Percentiles rank a stretch among this genome's conserved stretches.
These are phyloP conservation scores for Triops longicaudatus DNA, from an alignment of 1,140 invertebrate genomes.

Conservation along the genomic window DNA sequence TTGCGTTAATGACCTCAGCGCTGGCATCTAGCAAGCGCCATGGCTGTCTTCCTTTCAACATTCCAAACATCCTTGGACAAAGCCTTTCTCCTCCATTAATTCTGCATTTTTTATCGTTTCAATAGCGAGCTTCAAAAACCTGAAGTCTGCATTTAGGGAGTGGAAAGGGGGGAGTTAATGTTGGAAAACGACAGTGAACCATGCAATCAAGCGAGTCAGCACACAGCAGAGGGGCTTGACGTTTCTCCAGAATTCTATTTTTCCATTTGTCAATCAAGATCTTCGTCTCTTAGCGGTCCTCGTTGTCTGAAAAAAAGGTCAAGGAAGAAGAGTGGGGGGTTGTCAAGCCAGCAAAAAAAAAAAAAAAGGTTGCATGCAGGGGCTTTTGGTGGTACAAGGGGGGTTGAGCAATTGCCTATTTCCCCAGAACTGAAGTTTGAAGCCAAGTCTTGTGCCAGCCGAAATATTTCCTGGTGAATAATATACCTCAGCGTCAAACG, in stretches of 20 bases:
- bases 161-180: neutral
- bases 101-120: neutral
- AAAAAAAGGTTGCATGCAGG: neutral
- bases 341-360: neutral
- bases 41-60: neutral
- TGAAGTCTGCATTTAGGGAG: neutral
- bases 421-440: neutral
- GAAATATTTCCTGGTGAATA: neutral
- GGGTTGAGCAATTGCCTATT: constrained; percentile 10
- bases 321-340: neutral
- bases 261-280: constrained; percentile 15
- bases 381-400: neutral
- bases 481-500: neutral
- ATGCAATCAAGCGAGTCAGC: constrained; percentile 14
- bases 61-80: neutral
- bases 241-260: constrained; percentile 12
- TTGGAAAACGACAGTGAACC: constrained; percentile 11
- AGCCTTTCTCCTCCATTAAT: neutral
- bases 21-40: neutral
- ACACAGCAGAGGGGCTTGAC: constrained; percentile 5
- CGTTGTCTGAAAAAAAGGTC: neutral
- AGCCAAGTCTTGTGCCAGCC: neutral
- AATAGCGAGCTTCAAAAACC: neutral
- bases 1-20: neutral
- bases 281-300: neutral